Base-by-base conservation (phyloP, 2,888 invertebrate genomes). In the Polyommatus icarus region DNA sequence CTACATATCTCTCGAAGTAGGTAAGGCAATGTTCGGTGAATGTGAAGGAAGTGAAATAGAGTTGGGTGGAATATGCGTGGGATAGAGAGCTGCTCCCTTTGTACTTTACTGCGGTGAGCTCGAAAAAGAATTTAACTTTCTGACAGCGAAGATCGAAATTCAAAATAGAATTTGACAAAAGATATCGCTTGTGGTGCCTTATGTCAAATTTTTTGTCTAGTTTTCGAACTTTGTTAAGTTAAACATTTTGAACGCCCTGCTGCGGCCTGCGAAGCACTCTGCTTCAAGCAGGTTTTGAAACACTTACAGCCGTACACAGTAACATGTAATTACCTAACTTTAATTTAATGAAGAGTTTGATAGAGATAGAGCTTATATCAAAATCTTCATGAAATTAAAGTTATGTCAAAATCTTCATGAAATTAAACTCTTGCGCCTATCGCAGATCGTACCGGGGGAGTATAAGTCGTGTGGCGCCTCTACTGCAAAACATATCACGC, bases 401-500 rank as follows among this genome's bases (percentile, higher is more conserved):
- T 36, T 36, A 36, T 36, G 0, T 36, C 36, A 36, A 36, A 6
- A 36, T 36, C 36, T 36, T 36, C 36, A 36, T 36, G 36, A 36
- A 36, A 36, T 36, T 6, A 36, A 36, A 6, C 36, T 36, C 7
- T 36, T 36, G 54, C 54, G 54, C 18, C 54, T 54, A 54, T 54
- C 54, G 18, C 4, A 54, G 54, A 24, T 24, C 15, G 29, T 67
- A 67, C 67, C 6, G 15, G 29, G 67, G 67, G 67, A 15, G 67
- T 3, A 61, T 32, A 29, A 29, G 24, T 5, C 6, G 40, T 20
- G 24, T 29, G 84, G 86, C 91, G 92, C 92, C 92, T 93, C 88
- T 90, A 90, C 88, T 89, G 92, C 92, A 92, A 92, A 89, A 94
- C 93, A 94, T 93, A 94, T 93, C 93, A 93, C 92, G 92, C 91